Evolutionary conservation across 2,113 vertebrate species (phyloP), one percentile per base, ranked within the genome.

Genomic region (Cyprinodon tularosa): DNA sequence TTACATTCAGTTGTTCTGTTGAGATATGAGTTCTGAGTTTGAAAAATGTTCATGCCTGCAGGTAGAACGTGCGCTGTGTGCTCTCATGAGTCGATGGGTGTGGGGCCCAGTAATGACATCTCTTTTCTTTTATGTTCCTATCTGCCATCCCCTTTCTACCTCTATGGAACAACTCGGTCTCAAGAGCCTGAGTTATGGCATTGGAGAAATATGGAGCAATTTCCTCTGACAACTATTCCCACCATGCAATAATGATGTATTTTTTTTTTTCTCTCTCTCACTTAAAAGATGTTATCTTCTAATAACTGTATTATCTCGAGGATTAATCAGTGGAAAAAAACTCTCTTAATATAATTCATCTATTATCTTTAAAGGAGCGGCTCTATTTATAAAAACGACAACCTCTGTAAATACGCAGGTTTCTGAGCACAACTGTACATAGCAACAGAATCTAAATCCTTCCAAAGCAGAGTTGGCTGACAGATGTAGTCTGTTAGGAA

Each of bases 181-280:
- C 65, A 61, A 57, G 74, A 82, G 66, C 14, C 0, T 67, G 76
- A 88, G 72, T 79, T 83, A 85, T 63, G 67, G 62, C 60, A 7
- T 61, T 11, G 60, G 65, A 77, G 76, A 84, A 78, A 82, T 71
- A 88, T 65, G 47, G 64, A 80, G 74, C 83, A 86, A 84, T 84
- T 90, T 73, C 50, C 71, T 85, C 64, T 73, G 73, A 88, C 82
- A 86, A 74, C 62, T 59, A 64, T 74, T 76, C 60, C 61, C 78
- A 83, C 76, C 82, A 83, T 45, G 62, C 57, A 42, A 42, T 14
- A 61, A 66, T 78, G 62, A 78, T 68, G 42, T 76, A 60, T 80
- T 65, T 29, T 36, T 39, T 66, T 39, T 36, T 62, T 47, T 74
- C 37, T 48, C n/a, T 45, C 48, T 48, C 61, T 9, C 11, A 3